Evolutionary conservation across 2,113 vertebrate genomes (phyloP).

Genomic region (Muntiacus muntjak): DNA sequence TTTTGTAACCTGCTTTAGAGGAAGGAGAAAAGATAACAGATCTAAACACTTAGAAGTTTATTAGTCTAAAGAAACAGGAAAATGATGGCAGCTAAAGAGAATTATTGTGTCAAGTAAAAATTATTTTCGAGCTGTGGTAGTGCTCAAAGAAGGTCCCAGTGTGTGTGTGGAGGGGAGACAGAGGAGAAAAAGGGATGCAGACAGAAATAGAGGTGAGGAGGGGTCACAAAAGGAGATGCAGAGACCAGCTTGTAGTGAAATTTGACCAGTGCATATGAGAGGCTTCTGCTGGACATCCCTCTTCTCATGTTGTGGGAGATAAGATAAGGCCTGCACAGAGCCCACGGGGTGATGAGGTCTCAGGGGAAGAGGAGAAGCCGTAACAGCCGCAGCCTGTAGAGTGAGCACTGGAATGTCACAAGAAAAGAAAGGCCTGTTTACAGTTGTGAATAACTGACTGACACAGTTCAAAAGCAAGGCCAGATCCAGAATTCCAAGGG

Average conservation of each 20-base stretch:
- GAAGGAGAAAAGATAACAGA: background rate
- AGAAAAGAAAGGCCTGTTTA: background rate
- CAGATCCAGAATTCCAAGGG: background rate
- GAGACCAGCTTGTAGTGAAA: slow-evolving; percentile 57
- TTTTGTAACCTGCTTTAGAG: slow-evolving; percentile 11
- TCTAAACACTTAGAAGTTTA: background rate
- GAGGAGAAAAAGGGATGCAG: background rate
- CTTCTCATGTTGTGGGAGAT: slow-evolving; percentile 54
- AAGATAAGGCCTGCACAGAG: background rate
- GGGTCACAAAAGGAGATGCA: background rate
- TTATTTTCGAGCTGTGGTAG: background rate
- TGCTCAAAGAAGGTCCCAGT: background rate
- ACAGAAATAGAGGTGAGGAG: background rate
- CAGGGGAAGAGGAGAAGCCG: background rate
- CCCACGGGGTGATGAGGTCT: background rate
- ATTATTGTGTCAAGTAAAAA: background rate
- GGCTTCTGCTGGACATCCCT: background rate
- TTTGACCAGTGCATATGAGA: slow-evolving; percentile 10
- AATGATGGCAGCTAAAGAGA: background rate
- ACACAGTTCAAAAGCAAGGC: background rate
- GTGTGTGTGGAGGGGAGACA: background rate
- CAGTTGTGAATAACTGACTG: background rate
- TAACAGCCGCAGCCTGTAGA: background rate
- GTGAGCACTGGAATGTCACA: background rate
- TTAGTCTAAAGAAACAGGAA: slow-evolving; percentile 30